Evolutionary conservation across 2,888 invertebrate species (phyloP), one percentile per base, ranked within the genome.

Genomic region (Slavum lentiscoides): DNA sequence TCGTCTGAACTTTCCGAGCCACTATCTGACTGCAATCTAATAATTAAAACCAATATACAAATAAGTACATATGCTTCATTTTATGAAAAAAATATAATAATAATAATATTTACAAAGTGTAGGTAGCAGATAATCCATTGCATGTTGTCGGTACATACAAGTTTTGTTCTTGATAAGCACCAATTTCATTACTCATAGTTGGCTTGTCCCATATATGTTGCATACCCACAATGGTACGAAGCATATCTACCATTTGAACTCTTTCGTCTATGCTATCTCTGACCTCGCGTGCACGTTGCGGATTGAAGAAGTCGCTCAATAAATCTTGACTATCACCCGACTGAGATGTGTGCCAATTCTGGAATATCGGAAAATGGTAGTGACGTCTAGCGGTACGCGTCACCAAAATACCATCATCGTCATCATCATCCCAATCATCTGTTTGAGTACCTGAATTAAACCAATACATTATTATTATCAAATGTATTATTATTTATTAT

Each of bases 151-250:
- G 80, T 58, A 80, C 64, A 21, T 49, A 80, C 17, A 62, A 39
- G 23, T 53, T 72, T 64, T 80, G 70, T 59, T 80, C 80, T 72
- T 72, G 80, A 72, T 72, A 80, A 39, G 19, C 15, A 55, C 39
- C 55, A 58, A 80, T 64, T 39, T 64, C 80, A 80, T 23, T 80
- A 19, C n/a, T 55, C 53, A 55, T n/a, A 72, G 55, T 43, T 58
- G 80, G 72, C 13, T 80, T 80, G 53, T 80, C 80, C 80, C 80
- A 80, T 39, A 80, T 64, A 72, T 80, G 58, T 64, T 80, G 80
- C 80, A 80, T 80, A 58, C 64, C 62, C 55, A 80, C 64, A 70
- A 80, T 72, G 13, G 58, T 39, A 43, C 64, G 64, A 58, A 80
- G 70, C 80, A 80, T 80, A 64, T 80, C 80, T 58, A 77, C 61